phyloP scores from a whole-genome alignment of 37 sponge, comb jelly and placozoan species.

The Diacarnus erythraeanus region DNA sequence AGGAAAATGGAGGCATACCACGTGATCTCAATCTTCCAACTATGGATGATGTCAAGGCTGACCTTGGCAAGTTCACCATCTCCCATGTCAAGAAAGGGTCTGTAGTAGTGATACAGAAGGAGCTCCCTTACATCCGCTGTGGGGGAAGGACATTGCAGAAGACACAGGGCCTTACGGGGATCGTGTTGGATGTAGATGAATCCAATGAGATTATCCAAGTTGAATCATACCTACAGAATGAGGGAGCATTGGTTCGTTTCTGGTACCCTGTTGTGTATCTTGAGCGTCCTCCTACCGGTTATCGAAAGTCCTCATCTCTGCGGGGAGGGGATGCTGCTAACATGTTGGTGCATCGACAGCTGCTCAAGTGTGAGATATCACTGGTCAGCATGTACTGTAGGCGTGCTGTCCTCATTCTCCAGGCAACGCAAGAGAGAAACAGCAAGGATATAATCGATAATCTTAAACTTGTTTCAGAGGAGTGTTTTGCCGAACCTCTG shows the following conservation, averaged over 20 bases:
- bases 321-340: slow-evolving; percentile 71
- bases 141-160: slow-evolving; percentile 87
- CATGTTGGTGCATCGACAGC: slow-evolving; percentile 63
- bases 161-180: slow-evolving; percentile 90
- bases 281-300: slow-evolving; percentile 87
- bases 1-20: slow-evolving; percentile 90
- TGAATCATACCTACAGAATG: slow-evolving; percentile 92
- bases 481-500: slow-evolving; percentile 46
- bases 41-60: slow-evolving; percentile 90
- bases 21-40: slow-evolving; percentile 89
- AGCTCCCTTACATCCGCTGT: slow-evolving; percentile 55
- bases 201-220: slow-evolving; percentile 89
- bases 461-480: slow-evolving; percentile 27
- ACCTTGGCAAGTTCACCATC: slow-evolving; percentile 86
- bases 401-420: slow-evolving; percentile 51
- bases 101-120: slow-evolving; percentile 67
- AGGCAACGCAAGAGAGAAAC: not conserved
- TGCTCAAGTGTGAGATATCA: slow-evolving; percentile 65
- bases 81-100: slow-evolving; percentile 56
- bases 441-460: not conserved
- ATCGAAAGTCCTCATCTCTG: slow-evolving; percentile 67
- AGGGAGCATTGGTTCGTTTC: slow-evolving; percentile 89
- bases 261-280: slow-evolving; percentile 92
- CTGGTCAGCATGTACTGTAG: slow-evolving; percentile 76
- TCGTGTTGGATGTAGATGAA: slow-evolving; percentile 54